Conservation (phyloP, 2,797 vertebrate species). For the Rhinella marina region DNA sequence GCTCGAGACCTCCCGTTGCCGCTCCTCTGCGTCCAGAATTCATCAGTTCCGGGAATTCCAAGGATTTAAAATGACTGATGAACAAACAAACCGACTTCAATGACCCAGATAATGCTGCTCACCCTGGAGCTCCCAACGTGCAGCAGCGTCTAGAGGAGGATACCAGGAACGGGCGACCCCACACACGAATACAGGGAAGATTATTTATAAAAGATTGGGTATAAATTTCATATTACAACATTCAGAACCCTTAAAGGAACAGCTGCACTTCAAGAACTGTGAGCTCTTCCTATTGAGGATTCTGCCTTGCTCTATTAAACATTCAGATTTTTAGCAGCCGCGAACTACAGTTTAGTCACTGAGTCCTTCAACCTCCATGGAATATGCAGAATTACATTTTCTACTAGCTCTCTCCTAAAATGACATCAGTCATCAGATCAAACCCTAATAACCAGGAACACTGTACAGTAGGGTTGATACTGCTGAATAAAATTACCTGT, state of each 20-base stretch:
- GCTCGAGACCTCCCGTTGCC: background rate
- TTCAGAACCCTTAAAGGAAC: background rate
- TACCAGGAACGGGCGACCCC: background rate
- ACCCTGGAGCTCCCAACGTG: background rate
- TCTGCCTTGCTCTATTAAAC: too few relatives aligned
- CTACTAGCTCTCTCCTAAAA: too few relatives aligned
- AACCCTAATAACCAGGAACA: too few relatives aligned
- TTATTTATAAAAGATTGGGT: background rate
- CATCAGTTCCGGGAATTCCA: background rate
- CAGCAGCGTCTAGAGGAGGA: background rate
- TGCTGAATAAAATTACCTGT: too few relatives aligned
- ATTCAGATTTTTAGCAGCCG: too few relatives aligned
- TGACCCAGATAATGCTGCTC: background rate
- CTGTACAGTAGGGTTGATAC: too few relatives aligned
- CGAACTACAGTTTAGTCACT: background rate
- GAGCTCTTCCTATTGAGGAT: too few relatives aligned
- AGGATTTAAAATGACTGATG: slow-evolving; percentile 7
- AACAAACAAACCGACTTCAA: background rate
- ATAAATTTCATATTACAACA: background rate
- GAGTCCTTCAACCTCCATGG: too few relatives aligned
- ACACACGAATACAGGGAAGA: background rate
- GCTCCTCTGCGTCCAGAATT: background rate
- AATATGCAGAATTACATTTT: too few relatives aligned
- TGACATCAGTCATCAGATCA: too few relatives aligned
- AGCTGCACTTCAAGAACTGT: background rate